A percentile compares a stretch with the other conserved stretches of the same genome.
Evolutionary conservation across 2,113 vertebrate species (phyloP).

Genomic region (Cervus canadensis): DNA sequence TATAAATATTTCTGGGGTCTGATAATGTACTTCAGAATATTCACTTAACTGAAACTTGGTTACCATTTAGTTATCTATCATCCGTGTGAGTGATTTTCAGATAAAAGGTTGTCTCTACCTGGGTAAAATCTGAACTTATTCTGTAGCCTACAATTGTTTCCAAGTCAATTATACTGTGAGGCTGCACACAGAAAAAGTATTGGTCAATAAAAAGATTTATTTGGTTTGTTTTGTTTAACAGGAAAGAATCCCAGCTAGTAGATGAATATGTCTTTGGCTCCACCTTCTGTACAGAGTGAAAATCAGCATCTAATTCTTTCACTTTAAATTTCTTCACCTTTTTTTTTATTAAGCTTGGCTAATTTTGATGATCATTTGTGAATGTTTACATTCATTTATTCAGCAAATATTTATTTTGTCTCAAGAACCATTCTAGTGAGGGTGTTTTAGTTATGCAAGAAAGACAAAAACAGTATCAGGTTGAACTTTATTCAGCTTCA

Average conservation of each 20-base stretch:
- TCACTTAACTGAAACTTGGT: background rate
- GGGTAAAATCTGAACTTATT: background rate
- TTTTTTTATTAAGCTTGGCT: background rate
- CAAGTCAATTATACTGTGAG: background rate
- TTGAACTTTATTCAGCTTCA: background rate
- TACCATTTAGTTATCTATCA: background rate
- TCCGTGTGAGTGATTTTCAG: background rate
- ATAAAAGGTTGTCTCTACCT: background rate
- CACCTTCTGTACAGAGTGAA: conserved; percentile 83
- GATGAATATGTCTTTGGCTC: conserved; percentile 83
- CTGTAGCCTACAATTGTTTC: background rate
- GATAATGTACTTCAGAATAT: background rate
- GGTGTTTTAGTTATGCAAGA: background rate
- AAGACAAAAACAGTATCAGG: background rate
- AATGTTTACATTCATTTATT: background rate
- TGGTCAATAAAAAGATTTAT: background rate
- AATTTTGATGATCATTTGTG: background rate
- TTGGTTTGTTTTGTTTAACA: conserved; percentile 2
- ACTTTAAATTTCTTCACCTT: background rate
- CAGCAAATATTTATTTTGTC: background rate
- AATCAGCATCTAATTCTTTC: conserved; percentile 62
- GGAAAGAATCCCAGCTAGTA: conserved; percentile 25
- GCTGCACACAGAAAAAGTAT: background rate
- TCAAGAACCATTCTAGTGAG: background rate
- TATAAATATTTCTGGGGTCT: background rate